These are phyloP conservation scores for Xyrichtys novacula DNA, from an alignment of 2,797 vertebrate species.

Conservation along the genomic window DNA sequence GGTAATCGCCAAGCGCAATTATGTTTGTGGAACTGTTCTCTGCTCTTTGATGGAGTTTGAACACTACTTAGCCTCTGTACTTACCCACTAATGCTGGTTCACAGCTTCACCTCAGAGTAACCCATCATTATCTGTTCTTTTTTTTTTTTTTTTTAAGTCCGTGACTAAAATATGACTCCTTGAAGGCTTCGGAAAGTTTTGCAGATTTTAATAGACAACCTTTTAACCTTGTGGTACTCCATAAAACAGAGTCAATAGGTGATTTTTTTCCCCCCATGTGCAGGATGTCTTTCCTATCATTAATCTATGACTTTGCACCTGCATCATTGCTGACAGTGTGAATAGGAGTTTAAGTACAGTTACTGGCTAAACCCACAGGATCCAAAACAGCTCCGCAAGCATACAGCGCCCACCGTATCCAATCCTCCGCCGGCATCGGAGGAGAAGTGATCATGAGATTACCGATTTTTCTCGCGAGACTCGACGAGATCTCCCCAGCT, in stretches of 20 bases:
- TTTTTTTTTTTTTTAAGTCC: conserved; percentile 60
- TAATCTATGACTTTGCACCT: not conserved
- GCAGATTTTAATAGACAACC: conserved; percentile 23
- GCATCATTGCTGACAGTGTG: not conserved
- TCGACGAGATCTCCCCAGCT: too few relatives aligned
- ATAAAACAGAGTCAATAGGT: conserved; percentile 31
- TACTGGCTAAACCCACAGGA: too few relatives aligned
- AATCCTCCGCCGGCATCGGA: too few relatives aligned
- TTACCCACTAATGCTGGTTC: conserved; percentile 49
- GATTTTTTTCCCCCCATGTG: not conserved
- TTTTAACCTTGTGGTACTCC: conserved; percentile 34
- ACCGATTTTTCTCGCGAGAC: too few relatives aligned
- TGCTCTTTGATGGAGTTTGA: conserved; percentile 50
- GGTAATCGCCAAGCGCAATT: conserved; percentile 44
- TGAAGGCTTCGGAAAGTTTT: conserved; percentile 43
- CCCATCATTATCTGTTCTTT: conserved; percentile 62
- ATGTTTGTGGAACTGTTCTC: conserved; percentile 44
- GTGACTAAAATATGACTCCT: conserved; percentile 38
- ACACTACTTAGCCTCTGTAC: conserved; percentile 28
- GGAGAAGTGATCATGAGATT: too few relatives aligned
- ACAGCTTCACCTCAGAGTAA: conserved; percentile 46
- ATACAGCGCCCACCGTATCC: too few relatives aligned
- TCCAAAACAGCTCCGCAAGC: too few relatives aligned
- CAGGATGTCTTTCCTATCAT: conserved; percentile 7
- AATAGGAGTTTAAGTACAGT: too few relatives aligned